Base-by-base conservation (phyloP, 2,797 vertebrate species). In the Thripadectes ignobilis region DNA sequence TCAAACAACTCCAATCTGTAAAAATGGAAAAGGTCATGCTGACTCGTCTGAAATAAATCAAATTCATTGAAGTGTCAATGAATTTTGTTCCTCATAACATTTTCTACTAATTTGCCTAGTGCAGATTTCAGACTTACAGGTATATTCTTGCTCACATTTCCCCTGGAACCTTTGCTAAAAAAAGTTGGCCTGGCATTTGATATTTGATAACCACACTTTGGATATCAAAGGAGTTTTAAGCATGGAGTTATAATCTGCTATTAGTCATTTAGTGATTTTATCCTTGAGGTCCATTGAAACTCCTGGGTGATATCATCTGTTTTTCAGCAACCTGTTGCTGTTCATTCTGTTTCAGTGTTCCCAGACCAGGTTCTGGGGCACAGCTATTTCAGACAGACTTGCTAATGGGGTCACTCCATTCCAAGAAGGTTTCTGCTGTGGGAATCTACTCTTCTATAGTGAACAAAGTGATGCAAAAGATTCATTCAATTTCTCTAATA, bases 221-320 rank as follows among this genome's bases (percentile, higher is more conserved):
- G 59, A 49, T 93, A 82, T 52, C 88, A 93, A 73, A 63, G 45
- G 74, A 82, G 10, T 87, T 94, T 82, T 79, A 85, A 93, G 39
- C 34, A 76, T 9, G 58, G 46, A 52, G 30, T 81, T 94, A 66
- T 45, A 67, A 62, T 52, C 46, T 86, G 29, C 51, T 86, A 10
- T 69, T 79, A 82, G 59, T 88, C 12, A 73, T 90, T 90, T 57
- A 66, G 39, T 71, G 66, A 69, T 69, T 86, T 90, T 29, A 55
- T 75, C 39, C 66, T 62, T 92, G 43, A 93, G 36, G 16, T 76
- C 38, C 0, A 0, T 9, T 82, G 76, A 79, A 88, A 86, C 21
- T 90, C 39, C 18, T 84, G 39, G 26, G 20, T 45, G 59, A 57
- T 38, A 62, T 27, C 8, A 83, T 20, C 36, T 29, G 45, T 0